Evolutionary conservation across 2,888 invertebrate genomes (phyloP).

Genomic region (Drosophila buzzatii): DNA sequence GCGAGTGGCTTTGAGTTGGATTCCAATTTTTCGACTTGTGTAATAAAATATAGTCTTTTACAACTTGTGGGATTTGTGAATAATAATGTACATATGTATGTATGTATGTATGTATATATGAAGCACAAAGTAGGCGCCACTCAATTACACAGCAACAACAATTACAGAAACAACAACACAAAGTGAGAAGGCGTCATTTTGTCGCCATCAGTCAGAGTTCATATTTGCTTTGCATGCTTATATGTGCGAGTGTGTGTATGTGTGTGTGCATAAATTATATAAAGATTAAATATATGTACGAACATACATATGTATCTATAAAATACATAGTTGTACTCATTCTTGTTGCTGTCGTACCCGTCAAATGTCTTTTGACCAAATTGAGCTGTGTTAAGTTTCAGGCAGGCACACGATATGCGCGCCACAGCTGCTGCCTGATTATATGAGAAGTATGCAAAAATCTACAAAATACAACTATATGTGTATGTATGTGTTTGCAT

Average conservation of each 20-base stretch:
- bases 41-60: conserved; percentile 57
- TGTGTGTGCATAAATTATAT: conserved; percentile 67
- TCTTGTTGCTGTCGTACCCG: conserved; percentile 20
- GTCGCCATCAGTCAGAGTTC: conserved; percentile 81
- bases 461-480: conserved; percentile 2
- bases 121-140: conserved; percentile 65
- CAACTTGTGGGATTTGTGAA: conserved; percentile 24
- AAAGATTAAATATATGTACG: conserved; percentile 36
- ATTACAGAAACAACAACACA: conserved; percentile 14
- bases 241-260: conserved; percentile 23
- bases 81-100: conserved; percentile 30
- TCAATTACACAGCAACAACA: conserved; percentile 63
- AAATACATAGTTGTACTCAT: conserved; percentile 10
- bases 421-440: conserved; percentile 12
- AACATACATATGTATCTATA: conserved; percentile 11
- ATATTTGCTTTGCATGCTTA: conserved; percentile 80
- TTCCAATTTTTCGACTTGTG: conserved; percentile 40
- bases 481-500: not conserved
- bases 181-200: conserved; percentile 56
- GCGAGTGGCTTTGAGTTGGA: conserved; percentile 18
- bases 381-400: conserved; percentile 79
- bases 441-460: conserved; percentile 55
- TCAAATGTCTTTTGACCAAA: conserved; percentile 69
- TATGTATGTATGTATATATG: not conserved
- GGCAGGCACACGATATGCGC: conserved; percentile 38